Evolutionary conservation across 2,888 invertebrate genomes (phyloP), one percentile per base, ranked within the genome.

Genomic region (Anthrax anthrax): DNA sequence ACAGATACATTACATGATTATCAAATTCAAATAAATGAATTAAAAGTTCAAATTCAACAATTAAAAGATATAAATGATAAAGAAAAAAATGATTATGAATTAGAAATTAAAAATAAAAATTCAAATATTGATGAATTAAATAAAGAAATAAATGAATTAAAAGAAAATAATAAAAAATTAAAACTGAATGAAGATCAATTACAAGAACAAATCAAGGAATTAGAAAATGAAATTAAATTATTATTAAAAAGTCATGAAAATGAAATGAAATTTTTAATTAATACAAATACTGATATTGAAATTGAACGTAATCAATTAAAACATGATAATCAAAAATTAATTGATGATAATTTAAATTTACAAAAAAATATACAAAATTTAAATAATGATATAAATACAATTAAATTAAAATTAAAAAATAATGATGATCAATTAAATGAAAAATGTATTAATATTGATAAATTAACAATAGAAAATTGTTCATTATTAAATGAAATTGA

Each of bases 1-100:
- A 72, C 71, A 51, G 64, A 66, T 44, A 65, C 64, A 34, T 70
- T 75, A 40, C 67, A 67, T 51, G 73, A 71, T 48, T 63, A 73
- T 47, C 58, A 64, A 1, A 70, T 67, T 42, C 72, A 74, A 54
- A 59, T 74, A 37, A 72, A 74, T 51, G 72, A 72, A 43, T 59
- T 72, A 47, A 72, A 71, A 50, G 59, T 62, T n/a, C 65, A 70
- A 51, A 62, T 72, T 13, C 61, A 62, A 19, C 60, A 63, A 46
- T 53, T 73, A 5, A 66, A 67, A 51, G 61, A 62, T 47, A 55
- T 58, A 3, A 64, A 67, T 46, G 37, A 39, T 12, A 62, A 65
- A 41, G 44, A 62, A 39, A 59, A 60, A 1, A 60, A 59, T 32
- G 66, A 64, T 46, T 57, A 43, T 14, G 23, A 60, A 32, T 52